Base-by-base conservation (phyloP, 2,113 vertebrate species). In the Excalfactoria chinensis region DNA sequence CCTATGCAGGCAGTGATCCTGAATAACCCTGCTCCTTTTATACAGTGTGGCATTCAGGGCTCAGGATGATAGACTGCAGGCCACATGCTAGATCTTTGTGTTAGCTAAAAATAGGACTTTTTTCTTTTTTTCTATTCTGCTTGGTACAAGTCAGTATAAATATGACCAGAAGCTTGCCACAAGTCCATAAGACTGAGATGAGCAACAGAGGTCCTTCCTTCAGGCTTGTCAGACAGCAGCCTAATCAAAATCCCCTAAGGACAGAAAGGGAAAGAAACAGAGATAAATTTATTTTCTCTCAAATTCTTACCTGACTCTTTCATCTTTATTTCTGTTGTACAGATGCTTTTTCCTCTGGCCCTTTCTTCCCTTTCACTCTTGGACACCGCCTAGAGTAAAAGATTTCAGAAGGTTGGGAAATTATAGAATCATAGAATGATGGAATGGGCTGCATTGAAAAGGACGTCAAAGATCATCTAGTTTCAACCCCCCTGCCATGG, bases 91-190 rank as follows among this genome's bases (percentile, higher is more conserved):
- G 46, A 86, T 90, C 69, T 91, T 22, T 78, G 35, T 60, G 18
- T 89, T 91, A 89, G 41, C 86, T 95, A 95, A 95, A 94, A 95
- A 94, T 89, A 93, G 76, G 55, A 74, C 13, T 8, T 75, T 89
- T 95, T 59, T 63, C 59, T 82, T 74, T 59, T 63, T 63, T 82
- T 74, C 70, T 89, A 6, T 64, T 83, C 67, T 78, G 30, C 79
- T 82, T 77, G 60, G 55, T 68, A 88, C 76, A 90, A 93, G 51
- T 81, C 60, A 71, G 77, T 86, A 90, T 82, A 88, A 96, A 92
- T 79, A 43, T 94, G 82, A 91, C 82, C 69, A 93, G 82, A 86
- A 94, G 84, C 17, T 70, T 96, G 96, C 91, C 94, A 89, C 68
- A 89, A 91, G 82, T 87, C 90, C 85, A 91, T 75, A 77, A 93